Evolutionary conservation across 2,113 vertebrate genomes (phyloP), one percentile per base, ranked within the genome.

Genomic region (Urocolius indicus): DNA sequence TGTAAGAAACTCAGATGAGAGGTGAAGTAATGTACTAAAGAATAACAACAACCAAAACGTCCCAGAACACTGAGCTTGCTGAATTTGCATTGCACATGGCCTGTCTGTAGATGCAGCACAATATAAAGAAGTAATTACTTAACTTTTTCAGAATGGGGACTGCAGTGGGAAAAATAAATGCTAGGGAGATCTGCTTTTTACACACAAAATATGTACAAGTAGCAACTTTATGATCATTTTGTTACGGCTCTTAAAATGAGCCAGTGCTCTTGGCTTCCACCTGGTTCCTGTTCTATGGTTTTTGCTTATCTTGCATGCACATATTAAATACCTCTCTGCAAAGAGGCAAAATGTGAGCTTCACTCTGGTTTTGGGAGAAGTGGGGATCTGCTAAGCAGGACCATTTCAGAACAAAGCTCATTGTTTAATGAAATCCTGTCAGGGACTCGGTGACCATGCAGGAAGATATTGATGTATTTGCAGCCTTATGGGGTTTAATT

Each of bases 141-240:
- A 82, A 84, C 41, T 89, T 96, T 93, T 91, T 63, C 48, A 69
- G 62, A 91, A 92, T 45, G 61, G 20, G 20, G 8, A 41, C 36
- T 89, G 17, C 43, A 81, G 52, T 71, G 95, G 92, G 94, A 81
- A 91, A 91, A 91, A 82, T 57, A 89, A 96, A 82, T 96, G 13
- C 66, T 82, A 62, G 45, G 27, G 73, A 84, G 54, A 80, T 94
- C 74, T 95, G 66, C 20, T 82, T 93, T 95, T 95, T 82, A 89
- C 78, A 68, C n/a, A 58, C n/a, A 89, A 92, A 94, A 75, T 89
- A 84, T 15, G n/a, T 89, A 62, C 69, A 63, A 92, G 22, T 24
- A 75, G 57, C 73, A 92, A 65, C 89, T 96, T 97, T 94, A 95
- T 79, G 93, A 87, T 84, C 84, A 54, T 94, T 96, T 93, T 93